A percentile compares a stretch with the other conserved stretches of the same genome.
Evolutionary conservation across 2,888 invertebrate genomes (phyloP).

Genomic region (Agonopterix subpropinquella): DNA sequence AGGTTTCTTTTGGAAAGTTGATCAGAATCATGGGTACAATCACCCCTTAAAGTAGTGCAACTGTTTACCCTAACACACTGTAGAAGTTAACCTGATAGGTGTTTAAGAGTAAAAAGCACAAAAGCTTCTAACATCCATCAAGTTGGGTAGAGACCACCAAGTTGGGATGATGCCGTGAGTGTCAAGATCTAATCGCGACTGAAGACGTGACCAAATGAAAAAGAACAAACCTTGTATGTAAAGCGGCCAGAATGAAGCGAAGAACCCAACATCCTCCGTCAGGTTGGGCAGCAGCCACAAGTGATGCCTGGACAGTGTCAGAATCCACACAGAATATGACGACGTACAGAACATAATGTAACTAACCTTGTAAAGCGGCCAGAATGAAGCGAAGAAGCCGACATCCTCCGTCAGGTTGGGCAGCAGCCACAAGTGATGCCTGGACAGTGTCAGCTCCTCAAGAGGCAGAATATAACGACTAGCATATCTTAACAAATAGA

Average conservation of each 20-base stretch:
- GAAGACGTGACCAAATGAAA: too few relatives aligned
- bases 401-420: constrained; percentile 99
- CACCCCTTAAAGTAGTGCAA: too few relatives aligned
- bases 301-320: constrained; percentile 92
- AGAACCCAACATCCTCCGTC: constrained; percentile 98
- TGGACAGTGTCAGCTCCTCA: constrained; percentile 91
- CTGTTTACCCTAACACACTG: too few relatives aligned
- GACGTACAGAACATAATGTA: constrained; percentile 68
- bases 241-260: constrained; percentile 98
- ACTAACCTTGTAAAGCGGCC: constrained; percentile 92
- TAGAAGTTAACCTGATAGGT: too few relatives aligned
- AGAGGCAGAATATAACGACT: constrained; percentile 93
- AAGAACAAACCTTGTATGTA: constrained; percentile 83
- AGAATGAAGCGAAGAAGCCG: constrained; percentile 98
- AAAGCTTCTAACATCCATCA: too few relatives aligned
- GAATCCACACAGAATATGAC: constrained; percentile 95
- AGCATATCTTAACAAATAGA: constrained; percentile 65
- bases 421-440: constrained; percentile 97
- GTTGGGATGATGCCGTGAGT: too few relatives aligned
- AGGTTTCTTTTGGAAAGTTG: too few relatives aligned
- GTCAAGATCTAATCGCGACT: constrained; percentile 78
- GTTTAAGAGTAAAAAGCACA: too few relatives aligned
- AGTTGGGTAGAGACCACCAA: too few relatives aligned
- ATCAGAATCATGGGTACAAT: too few relatives aligned
- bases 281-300: constrained; percentile 99